These are phyloP conservation scores for Hofmannophila pseudospretella DNA, from an alignment of 2,888 invertebrate genomes.

Conservation along the genomic window DNA sequence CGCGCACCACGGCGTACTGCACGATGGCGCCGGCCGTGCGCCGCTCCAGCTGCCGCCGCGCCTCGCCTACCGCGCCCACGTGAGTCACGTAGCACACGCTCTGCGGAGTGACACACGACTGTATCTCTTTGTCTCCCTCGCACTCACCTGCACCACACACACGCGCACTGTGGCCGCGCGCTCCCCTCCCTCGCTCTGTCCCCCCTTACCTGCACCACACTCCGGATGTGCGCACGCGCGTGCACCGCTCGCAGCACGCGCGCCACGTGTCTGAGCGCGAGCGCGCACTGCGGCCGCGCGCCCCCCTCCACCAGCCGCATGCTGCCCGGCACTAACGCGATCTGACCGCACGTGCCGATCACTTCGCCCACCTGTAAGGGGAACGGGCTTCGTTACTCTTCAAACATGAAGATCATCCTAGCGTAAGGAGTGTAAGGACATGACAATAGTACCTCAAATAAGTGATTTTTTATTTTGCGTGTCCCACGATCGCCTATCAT, in stretches of 20 bases:
- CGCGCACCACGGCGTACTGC: constrained; percentile 90
- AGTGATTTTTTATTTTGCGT: no score
- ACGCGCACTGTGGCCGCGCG: constrained; percentile 89
- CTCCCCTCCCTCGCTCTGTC: constrained; percentile 64
- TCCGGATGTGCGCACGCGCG: constrained; percentile 85
- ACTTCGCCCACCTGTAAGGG: constrained; percentile 89
- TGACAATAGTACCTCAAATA: no score
- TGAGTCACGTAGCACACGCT: constrained; percentile 93
- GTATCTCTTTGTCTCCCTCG: no score
- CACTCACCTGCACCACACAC: constrained; percentile 79
- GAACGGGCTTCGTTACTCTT: no score
- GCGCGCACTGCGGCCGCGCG: constrained; percentile 87
- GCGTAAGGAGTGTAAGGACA: no score
- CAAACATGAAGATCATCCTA: no score
- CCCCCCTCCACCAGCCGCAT: constrained; percentile 79
- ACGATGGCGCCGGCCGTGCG: constrained; percentile 91
- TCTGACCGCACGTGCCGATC: constrained; percentile 94
- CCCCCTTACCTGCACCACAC: constrained; percentile 91
- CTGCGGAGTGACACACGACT: constrained; percentile 43
- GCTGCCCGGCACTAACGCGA: constrained; percentile 86
- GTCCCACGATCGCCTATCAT: no score
- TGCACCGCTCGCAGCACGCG: constrained; percentile 90
- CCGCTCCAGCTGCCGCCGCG: constrained; percentile 88
- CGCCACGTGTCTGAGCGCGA: constrained; percentile 89
- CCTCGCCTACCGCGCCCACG: constrained; percentile 83